These are phyloP conservation scores for Troilus luridus DNA, from an alignment of 2,888 invertebrate genomes.

Conservation along the genomic window DNA sequence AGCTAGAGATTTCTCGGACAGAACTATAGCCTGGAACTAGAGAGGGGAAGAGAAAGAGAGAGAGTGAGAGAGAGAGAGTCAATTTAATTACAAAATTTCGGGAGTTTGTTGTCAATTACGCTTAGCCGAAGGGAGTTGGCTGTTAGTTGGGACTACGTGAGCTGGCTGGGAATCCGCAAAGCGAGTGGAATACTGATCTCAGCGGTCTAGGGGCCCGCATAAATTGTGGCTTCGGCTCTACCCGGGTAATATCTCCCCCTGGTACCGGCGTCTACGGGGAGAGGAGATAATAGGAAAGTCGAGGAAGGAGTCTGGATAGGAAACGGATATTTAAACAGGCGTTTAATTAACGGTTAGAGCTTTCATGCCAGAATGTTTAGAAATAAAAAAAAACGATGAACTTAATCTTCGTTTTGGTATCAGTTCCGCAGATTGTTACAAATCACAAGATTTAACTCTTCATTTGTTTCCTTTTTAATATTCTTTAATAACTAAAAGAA, in stretches of 20 bases:
- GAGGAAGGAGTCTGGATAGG: neutral
- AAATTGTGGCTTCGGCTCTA: conserved; percentile 10
- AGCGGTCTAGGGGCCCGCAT: conserved; percentile 9
- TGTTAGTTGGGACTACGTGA: conserved; percentile 53
- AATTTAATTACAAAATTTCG: conserved; percentile 58
- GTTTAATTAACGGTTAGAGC: neutral
- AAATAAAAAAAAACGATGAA: no score
- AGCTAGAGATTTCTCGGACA: conserved; percentile 14
- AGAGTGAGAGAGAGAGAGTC: conserved; percentile 17
- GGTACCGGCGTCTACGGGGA: neutral
- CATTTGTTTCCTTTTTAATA: no score
- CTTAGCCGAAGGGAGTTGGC: conserved; percentile 45
- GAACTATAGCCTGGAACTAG: conserved; percentile 11
- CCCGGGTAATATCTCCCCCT: conserved; percentile 8
- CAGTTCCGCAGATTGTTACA: no score
- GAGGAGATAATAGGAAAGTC: neutral
- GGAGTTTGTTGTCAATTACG: conserved; percentile 60
- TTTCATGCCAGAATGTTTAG: neutral
- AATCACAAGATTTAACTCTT: no score
- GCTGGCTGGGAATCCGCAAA: conserved; percentile 17
- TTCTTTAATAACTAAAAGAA: no score
- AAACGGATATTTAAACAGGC: neutral
- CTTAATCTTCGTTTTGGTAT: no score
- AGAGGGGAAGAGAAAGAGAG: no score
- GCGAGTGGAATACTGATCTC: conserved; percentile 51